Evolutionary conservation across 2,888 invertebrate species (phyloP), one percentile per base, ranked within the genome.

Genomic region (Calameuta pallipes): DNA sequence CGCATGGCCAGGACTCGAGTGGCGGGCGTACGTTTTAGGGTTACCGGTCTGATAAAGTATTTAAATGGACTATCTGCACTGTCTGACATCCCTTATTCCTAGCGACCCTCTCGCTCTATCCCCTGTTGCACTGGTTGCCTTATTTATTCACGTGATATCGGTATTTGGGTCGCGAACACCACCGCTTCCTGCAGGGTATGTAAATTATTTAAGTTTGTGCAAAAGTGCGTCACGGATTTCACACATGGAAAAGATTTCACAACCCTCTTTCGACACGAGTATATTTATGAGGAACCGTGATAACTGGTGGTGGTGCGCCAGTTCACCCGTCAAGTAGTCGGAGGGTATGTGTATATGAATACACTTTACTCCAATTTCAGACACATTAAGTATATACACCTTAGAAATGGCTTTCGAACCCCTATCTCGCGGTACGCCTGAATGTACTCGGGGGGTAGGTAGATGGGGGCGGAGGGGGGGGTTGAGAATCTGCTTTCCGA

Each of bases 321-420:
- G 23, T 56, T 56, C 56, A 23, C 56, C 56, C 56, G 56, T 56
- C 56, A 2, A 56, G 23, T 41, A 23, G 56, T 56, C 23, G 56
- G 56, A 23, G 31, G 31, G 9, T 71, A 71, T 31, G 3, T 31
- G 33, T 33, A 33, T 31, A 31, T 23, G 71, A 23, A 34, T 34
- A 34, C 33, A 71, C 31, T 71, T 71, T 75, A 83, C 79, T 82
- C 82, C 81, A 83, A 82, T 82, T 82, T 83, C 83, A 37, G 75
- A 75, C 81, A 80, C 81, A 76, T 82, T 82, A 83, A 23, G 71
- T 31, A 34, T 71, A 31, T 34, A 23, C 71, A 23, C 33, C 33
- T 31, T 33, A 31, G 33, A 31, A 31, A 31, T 71, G 71, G 71
- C 9, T 9, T 71, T 34, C 71, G 56, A 56, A 56, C 71, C 71